A percentile compares a stretch with the other conserved stretches of the same genome.
These are phyloP conservation scores for Lutraria rhynchaena DNA, from an alignment of 1,140 invertebrate genomes.

Conservation along the genomic window DNA sequence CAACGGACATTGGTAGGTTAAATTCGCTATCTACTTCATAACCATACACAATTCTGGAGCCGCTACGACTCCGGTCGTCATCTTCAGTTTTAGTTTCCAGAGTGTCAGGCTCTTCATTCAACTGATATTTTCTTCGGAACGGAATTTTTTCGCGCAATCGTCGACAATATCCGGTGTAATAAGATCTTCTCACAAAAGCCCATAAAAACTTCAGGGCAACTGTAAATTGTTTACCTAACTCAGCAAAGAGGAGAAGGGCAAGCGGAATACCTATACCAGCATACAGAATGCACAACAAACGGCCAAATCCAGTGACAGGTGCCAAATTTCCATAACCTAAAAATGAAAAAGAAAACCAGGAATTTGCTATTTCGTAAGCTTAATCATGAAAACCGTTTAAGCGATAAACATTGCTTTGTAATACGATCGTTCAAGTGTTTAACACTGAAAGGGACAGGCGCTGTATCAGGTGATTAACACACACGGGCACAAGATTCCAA, in stretches of 20 bases:
- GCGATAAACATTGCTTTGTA: too few species aligned
- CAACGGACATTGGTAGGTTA: conserved; percentile 93
- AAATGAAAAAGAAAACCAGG: conserved; percentile 74
- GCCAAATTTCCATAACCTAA: conserved; percentile 96
- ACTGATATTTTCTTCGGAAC: conserved; percentile 26
- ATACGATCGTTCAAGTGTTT: too few species aligned
- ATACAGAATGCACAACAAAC: conserved; percentile 94
- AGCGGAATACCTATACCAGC: conserved; percentile 97
- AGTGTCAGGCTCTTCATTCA: conserved; percentile 1
- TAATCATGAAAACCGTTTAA: too few species aligned
- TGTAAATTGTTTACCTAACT: conserved; percentile 77
- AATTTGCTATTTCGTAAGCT: too few species aligned
- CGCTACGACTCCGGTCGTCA: conserved; percentile 29
- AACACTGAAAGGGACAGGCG: too few species aligned
- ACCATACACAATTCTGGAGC: conserved; percentile 26
- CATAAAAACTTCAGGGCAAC: conserved; percentile 70
- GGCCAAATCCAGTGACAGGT: conserved; percentile 91
- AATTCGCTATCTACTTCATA: conserved; percentile 92
- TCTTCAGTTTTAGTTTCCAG: conserved; percentile 3
- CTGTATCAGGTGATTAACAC: too few species aligned
- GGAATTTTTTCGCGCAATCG: conserved; percentile 11
- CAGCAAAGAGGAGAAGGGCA: conserved; percentile 85
- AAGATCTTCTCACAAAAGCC: conserved; percentile 60
- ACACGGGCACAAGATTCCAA: too few species aligned
- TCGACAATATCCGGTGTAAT: conserved; percentile 39